Evolutionary conservation across 1,140 invertebrate species (phyloP).

Genomic region (Drosophila arawakana): DNA sequence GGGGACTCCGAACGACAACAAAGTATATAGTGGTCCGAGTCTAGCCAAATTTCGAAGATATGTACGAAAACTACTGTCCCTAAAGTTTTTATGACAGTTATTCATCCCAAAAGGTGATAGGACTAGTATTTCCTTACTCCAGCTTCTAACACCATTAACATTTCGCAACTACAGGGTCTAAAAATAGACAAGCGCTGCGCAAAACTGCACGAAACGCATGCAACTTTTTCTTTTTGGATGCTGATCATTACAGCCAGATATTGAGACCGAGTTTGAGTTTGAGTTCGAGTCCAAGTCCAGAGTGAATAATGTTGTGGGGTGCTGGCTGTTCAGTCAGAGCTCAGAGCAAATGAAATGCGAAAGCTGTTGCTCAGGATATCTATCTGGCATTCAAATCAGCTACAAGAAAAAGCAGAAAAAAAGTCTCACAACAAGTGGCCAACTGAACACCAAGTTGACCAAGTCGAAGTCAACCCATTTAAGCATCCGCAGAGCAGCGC

Average conservation of each 20-base stretch:
- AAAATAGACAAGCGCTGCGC: conserved; percentile 44
- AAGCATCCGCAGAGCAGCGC: conserved; percentile 58
- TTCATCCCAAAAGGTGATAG: neutral
- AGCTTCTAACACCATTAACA: too few species aligned
- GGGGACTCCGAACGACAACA: too few species aligned
- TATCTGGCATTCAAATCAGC: conserved; percentile 82
- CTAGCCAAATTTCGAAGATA: too few species aligned
- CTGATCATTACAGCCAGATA: conserved; percentile 74
- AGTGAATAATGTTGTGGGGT: conserved; percentile 63
- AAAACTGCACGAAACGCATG: conserved; percentile 54
- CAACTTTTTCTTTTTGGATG: conserved; percentile 48
- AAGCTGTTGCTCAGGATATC: conserved; percentile 73
- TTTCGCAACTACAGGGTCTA: neutral
- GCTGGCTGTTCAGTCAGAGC: conserved; percentile 18
- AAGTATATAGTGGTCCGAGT: too few species aligned
- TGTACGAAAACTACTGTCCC: too few species aligned
- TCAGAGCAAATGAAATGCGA: conserved; percentile 69
- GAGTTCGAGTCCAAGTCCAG: neutral
- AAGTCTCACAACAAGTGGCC: conserved; percentile 51
- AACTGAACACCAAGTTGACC: conserved; percentile 21
- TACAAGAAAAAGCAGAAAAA: conserved; percentile 48
- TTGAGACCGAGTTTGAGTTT: conserved; percentile 30
- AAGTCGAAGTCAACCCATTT: conserved; percentile 64
- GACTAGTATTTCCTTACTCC: too few species aligned
- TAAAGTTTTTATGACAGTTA: too few species aligned